Evolutionary conservation across 2,888 invertebrate species (phyloP), one percentile per base, ranked within the genome.

Genomic region (Buathra laborator): DNA sequence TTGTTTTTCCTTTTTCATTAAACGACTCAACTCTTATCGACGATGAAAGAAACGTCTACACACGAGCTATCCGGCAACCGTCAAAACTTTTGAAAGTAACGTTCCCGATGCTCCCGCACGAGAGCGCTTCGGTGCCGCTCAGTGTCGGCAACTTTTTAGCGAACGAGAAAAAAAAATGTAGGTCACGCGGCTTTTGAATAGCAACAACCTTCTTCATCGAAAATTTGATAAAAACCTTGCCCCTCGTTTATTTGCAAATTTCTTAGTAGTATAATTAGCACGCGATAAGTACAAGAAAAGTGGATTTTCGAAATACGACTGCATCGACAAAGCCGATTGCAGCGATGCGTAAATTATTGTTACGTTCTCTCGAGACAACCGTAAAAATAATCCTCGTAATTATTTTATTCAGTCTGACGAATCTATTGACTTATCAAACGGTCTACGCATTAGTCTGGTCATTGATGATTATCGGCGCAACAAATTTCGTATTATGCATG

Each of bases 71-170:
- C 24, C 56, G 7, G 19, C 43, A 87, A 89, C 89, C 89, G 91
- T 90, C 86, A 86, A 84, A 88, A 66, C 83, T 89, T 91, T 90
- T 70, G 88, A 90, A 90, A 85, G 67, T 16, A 16, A 59, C 37
- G 12, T 89, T 87, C 79, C 12, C 78, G 77, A 90, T 81, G 86
- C 88, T n/a, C 14, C 83, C 89, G 71, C 66, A 6, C 56, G 59
- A 32, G 9, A 48, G 87, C 87, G 85, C 88, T 66, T 7, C n/a
- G 19, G 37, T 12, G 5, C 43, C 14, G 48, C 64, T 2, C 62
- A 62, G 6, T 62, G 29, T 6, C 32, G 62, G 14, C 62, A 62
- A 62, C 62, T 14, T 32, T 2, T 56, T 6, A 10, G 3, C 14
- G 1, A 29, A 0, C 14, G n/a, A 76, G n/a, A 77, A 46, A 29